phyloP scores from a whole-genome alignment of 2,113 vertebrate genomes.

The Larimichthys polyactis region DNA sequence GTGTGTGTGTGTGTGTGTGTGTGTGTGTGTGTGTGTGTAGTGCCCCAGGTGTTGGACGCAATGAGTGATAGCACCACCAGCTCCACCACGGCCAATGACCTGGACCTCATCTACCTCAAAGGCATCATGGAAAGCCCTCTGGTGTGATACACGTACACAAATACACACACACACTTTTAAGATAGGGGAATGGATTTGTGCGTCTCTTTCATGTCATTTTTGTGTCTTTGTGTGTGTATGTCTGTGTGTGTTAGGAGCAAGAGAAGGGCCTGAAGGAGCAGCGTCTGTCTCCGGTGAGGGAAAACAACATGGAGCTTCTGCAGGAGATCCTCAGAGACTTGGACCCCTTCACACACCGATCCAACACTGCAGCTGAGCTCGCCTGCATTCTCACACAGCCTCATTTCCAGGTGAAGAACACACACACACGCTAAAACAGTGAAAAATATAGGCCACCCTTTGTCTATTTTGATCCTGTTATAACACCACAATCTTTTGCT shows the following conservation, averaged over 20 bases:
- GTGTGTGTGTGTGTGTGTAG: slow-evolving; percentile 54
- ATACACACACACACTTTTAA: background rate
- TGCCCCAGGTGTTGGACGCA: slow-evolving; percentile 90
- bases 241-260: slow-evolving; percentile 83
- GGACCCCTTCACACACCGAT: slow-evolving; percentile 85
- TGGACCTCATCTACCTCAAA: slow-evolving; percentile 95
- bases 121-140: slow-evolving; percentile 97
- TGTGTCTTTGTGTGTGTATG: background rate
- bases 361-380: slow-evolving; percentile 88
- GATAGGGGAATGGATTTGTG: too few species aligned
- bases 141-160: slow-evolving; percentile 76
- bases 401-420: slow-evolving; percentile 90
- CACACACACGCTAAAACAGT: background rate
- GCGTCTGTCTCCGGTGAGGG: slow-evolving; percentile 90
- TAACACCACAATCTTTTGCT: too few species aligned
- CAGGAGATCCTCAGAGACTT: slow-evolving; percentile 95
- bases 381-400: slow-evolving; percentile 90
- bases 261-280: slow-evolving; percentile 91
- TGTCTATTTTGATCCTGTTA: too few species aligned
- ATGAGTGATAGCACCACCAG: slow-evolving; percentile 90
- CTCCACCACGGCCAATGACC: slow-evolving; percentile 91
- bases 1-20: background rate
- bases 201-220: background rate
- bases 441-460: background rate
- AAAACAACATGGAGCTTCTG: slow-evolving; percentile 94